Evolutionary conservation across 2,797 vertebrate species (phyloP).

Genomic region (Mormyrus proboscirostris): DNA sequence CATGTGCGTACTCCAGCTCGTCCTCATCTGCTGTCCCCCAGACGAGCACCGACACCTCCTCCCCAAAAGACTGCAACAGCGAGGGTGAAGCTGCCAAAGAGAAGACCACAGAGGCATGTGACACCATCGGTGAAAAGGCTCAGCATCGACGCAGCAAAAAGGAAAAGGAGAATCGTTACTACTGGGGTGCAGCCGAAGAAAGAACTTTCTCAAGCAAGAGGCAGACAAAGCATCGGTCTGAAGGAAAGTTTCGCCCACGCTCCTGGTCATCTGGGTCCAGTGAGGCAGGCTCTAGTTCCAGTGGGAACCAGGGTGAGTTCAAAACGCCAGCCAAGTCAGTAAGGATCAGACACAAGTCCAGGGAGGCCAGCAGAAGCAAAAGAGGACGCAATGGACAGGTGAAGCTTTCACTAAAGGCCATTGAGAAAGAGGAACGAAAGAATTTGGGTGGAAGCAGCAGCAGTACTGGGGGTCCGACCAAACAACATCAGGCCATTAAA

Average conservation of each 20-base stretch:
- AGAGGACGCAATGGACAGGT: constrained; percentile 76
- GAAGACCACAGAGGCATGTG: constrained; percentile 55
- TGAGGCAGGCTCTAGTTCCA: constrained; percentile 92
- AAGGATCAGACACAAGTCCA: constrained; percentile 81
- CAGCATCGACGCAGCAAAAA: constrained; percentile 72
- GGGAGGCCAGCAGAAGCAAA: constrained; percentile 73
- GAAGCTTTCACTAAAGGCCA: constrained; percentile 70
- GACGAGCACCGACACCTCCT: constrained; percentile 93
- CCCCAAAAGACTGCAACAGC: constrained; percentile 93
- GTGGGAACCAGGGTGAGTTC: constrained; percentile 78
- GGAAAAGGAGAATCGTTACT: constrained; percentile 81
- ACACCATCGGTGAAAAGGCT: constrained; percentile 59
- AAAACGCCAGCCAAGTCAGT: constrained; percentile 73
- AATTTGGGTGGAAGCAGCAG: constrained; percentile 63
- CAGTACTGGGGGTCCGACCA: constrained; percentile 60
- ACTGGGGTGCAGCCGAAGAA: constrained; percentile 62
- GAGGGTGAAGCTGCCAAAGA: constrained; percentile 81
- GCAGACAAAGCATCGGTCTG: constrained; percentile 76
- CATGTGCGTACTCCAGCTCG: constrained; percentile 84
- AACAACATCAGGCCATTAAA: constrained; percentile 78
- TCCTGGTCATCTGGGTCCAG: constrained; percentile 98
- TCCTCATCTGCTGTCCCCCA: constrained; percentile 92
- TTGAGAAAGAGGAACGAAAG: constrained; percentile 72
- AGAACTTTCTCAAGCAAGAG: constrained; percentile 69
- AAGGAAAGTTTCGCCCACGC: constrained; percentile 81